A percentile compares a stretch with the other conserved stretches of the same genome.
These are phyloP conservation scores for Trichonephila inaurata DNA, from an alignment of 1,140 invertebrate genomes.

Conservation along the genomic window DNA sequence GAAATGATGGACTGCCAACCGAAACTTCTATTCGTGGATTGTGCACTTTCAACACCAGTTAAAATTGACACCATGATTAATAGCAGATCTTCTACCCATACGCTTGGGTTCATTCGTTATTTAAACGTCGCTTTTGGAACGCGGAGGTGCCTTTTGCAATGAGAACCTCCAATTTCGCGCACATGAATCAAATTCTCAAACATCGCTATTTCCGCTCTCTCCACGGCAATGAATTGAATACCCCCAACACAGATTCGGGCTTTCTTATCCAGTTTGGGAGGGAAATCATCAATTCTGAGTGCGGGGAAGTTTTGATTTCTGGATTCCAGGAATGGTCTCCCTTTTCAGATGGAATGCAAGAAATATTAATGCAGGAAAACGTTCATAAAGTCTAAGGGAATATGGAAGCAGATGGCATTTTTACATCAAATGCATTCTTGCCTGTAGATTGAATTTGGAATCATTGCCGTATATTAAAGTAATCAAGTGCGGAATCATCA, in stretches of 20 bases:
- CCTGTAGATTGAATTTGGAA: too few species aligned
- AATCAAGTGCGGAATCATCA: too few species aligned
- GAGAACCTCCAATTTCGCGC: conserved; percentile 25
- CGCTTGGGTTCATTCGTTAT: conserved; percentile 51
- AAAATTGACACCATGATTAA: conserved; percentile 72
- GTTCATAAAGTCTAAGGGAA: too few species aligned
- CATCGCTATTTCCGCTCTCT: background rate
- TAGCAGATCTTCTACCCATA: conserved; percentile 42
- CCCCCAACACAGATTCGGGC: background rate
- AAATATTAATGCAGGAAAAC: background rate
- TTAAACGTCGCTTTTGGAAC: conserved; percentile 64
- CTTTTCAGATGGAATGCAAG: background rate
- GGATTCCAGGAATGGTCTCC: background rate
- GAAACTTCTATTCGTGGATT: conserved; percentile 71
- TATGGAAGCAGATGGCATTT: too few species aligned
- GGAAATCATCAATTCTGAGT: conserved; percentile 9
- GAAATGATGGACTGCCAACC: conserved; percentile 63
- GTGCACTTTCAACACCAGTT: conserved; percentile 73
- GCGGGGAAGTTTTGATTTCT: background rate
- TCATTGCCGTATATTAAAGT: too few species aligned
- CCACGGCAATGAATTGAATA: background rate
- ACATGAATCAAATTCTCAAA: conserved; percentile 67
- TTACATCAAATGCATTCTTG: too few species aligned
- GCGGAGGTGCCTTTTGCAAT: conserved; percentile 12
- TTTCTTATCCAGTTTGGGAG: background rate